Percentiles rank a stretch among this genome's conserved stretches.
These are phyloP conservation scores for Gambusia affinis DNA, from an alignment of 2,113 vertebrate species.

Conservation along the genomic window DNA sequence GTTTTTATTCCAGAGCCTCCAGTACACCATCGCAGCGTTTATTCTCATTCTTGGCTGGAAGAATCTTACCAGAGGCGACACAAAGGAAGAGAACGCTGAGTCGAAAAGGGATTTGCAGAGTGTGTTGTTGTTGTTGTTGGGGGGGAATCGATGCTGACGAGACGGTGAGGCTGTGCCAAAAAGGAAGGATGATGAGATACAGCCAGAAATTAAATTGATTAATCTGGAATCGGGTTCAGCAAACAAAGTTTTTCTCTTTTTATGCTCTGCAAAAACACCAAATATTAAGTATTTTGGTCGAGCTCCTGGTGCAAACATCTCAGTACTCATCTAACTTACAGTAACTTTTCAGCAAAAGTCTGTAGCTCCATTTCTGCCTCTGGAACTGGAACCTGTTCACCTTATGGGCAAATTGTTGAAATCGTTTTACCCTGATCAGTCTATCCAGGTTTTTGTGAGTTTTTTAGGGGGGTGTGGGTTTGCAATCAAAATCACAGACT, in stretches of 20 bases:
- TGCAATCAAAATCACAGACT: too few species aligned
- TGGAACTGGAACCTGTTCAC: too few species aligned
- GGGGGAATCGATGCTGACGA: conserved; percentile 44
- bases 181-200: conserved; percentile 64
- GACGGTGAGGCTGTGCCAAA: conserved; percentile 46
- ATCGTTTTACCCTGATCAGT: too few species aligned
- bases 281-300: too few species aligned
- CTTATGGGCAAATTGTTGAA: too few species aligned
- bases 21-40: conserved; percentile 46
- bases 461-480: too few species aligned
- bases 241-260: not conserved
- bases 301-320: too few species aligned
- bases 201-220: conserved; percentile 74
- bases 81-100: conserved; percentile 53
- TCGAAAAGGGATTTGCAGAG: conserved; percentile 50
- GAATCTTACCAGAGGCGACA: conserved; percentile 58
- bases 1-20: conserved; percentile 54
- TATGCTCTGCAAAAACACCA: not conserved
- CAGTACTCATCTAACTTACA: too few species aligned
- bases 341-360: too few species aligned
- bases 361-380: too few species aligned
- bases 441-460: too few species aligned
- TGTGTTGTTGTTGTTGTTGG: conserved; percentile 22
- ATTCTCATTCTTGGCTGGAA: conserved; percentile 59
- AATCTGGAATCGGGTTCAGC: conserved; percentile 59